Base-by-base conservation (phyloP, 2,113 vertebrate genomes). In the Muntiacus reevesi region DNA sequence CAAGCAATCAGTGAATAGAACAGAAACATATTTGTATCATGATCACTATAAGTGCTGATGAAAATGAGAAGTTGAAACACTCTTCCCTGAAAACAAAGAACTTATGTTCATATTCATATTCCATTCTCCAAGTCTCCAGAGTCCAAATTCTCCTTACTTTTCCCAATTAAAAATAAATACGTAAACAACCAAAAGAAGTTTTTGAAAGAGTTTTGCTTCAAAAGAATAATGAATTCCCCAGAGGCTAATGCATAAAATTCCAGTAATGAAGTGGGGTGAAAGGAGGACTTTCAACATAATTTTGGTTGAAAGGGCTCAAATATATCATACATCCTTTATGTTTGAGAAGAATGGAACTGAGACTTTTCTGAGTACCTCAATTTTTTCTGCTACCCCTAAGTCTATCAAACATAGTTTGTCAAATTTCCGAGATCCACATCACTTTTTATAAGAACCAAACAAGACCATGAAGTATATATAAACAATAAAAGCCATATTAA, bases 181-280 rank as follows among this genome's bases (percentile, higher is more conserved):
- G 2, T 88, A 30, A 89, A 89, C 85, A 92, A 89, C 62, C 97
- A 96, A 98, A 98, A 94, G 83, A 97, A 0, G 60, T 93, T 96
- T 97, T 97, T 89, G 91, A 96, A 98, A 98, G 78, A 79, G 91
- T 78, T 93, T 40, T 90, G 83, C 95, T 96, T 98, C 84, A 95
- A 98, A 62, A 97, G 93, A 97, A 96, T 91, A 98, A 98, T 96
- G 85, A 96, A 92, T 91, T 90, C 89, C 91, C 90, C 90, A 97
- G 94, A 93, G 86, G 94, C 25, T 94, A 98, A 97, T 0, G 1
- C 83, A 98, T 60, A 88, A 5, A 96, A 96, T 98, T 97, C 86
- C 55, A 84, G 54, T 62, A 95, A 96, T 36, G 86, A 78, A 74
- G 57, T 59, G 55, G 89, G 87, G 50, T 97, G 71, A 98, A 19